These are phyloP conservation scores for Hippopotamus amphibius DNA, from an alignment of 2,113 vertebrate species.

Conservation along the genomic window DNA sequence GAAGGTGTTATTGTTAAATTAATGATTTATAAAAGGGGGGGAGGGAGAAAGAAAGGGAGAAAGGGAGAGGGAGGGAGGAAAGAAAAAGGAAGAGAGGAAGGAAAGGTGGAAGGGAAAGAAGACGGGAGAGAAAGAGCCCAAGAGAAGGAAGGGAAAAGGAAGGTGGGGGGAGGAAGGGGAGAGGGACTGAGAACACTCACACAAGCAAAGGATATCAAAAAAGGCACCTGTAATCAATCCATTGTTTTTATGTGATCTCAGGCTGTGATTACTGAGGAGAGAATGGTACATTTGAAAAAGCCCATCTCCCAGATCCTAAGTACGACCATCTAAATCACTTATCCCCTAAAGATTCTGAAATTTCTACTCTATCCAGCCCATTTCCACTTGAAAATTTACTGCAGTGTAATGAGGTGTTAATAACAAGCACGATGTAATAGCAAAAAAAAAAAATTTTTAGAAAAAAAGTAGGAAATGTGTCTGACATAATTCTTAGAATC, in stretches of 20 bases:
- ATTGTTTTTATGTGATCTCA: not conserved
- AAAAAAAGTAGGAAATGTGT: slow-evolving; percentile 20
- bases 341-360: not conserved
- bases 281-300: slow-evolving; percentile 13
- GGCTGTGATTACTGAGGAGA: not conserved
- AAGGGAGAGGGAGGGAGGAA: not conserved
- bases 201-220: not conserved
- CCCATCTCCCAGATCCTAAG: not conserved
- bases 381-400: slow-evolving; percentile 19
- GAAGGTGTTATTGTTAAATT: not conserved
- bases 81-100: not conserved
- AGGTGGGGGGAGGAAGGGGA: not conserved
- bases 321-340: not conserved
- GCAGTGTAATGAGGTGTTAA: not conserved
- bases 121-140: not conserved
- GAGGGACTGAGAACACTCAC: not conserved
- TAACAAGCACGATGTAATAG: not conserved
- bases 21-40: not conserved
- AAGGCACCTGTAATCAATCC: not conserved
- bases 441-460: not conserved
- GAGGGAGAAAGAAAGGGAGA: not conserved
- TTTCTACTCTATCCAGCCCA: not conserved
- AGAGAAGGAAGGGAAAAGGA: not conserved
- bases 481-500: not conserved
- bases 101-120: not conserved